These are phyloP conservation scores for Leucophenga montana DNA, from an alignment of 2,888 invertebrate genomes.

Conservation along the genomic window DNA sequence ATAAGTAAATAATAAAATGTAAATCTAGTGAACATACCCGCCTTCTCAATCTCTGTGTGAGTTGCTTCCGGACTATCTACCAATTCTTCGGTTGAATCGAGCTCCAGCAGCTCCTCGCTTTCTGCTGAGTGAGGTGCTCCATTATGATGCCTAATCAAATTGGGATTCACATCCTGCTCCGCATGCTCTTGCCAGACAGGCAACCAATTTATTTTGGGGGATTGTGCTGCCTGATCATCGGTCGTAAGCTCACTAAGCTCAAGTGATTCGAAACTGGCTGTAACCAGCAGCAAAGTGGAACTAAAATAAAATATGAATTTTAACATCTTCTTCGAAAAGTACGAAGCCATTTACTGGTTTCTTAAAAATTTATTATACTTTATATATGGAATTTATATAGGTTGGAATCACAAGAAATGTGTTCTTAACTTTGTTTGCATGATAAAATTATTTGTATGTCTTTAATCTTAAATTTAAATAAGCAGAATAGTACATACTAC, in stretches of 20 bases:
- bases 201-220: conserved; percentile 18
- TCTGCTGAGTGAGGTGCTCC: background rate
- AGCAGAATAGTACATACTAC: too few species aligned
- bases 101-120: background rate
- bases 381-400: background rate
- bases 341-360: background rate
- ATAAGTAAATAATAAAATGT: background rate
- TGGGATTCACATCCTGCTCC: background rate
- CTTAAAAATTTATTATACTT: background rate
- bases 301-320: background rate
- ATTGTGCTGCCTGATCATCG: background rate
- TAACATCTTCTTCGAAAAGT: background rate
- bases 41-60: background rate
- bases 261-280: background rate
- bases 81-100: background rate
- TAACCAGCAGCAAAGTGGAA: background rate
- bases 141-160: background rate
- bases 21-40: conserved; percentile 18
- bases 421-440: too few species aligned
- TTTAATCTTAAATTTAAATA: too few species aligned
- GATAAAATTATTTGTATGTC: too few species aligned
- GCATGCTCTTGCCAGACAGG: conserved; percentile 11
- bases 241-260: background rate
- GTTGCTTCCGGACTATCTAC: background rate
- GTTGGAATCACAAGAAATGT: background rate